Base-by-base conservation (phyloP, 2,113 vertebrate species). In the Stomatorhinus ivindoensis region DNA sequence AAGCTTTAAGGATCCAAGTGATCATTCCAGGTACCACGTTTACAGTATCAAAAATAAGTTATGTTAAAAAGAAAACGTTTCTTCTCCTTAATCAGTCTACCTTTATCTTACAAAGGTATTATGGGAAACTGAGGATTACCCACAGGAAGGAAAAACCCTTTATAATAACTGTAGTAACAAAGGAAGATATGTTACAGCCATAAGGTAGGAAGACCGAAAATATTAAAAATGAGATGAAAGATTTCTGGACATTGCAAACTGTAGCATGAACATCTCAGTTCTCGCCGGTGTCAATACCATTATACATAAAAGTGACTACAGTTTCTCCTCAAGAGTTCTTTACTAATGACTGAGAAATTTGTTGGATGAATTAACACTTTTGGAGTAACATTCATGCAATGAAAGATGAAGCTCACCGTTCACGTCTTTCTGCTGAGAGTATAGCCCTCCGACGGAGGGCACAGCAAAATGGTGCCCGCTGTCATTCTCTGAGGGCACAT, bases 381-480 rank as follows among this genome's bases (percentile, higher is more conserved):
- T 69, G 61, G 24, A 13, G 83, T n/a, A 48, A 4, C 9, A 4
- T 86, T 50, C 21, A n/a, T 27, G 35, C 15, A 82, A 17, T 47
- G 46, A 47, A 21, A 3, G 35, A 15, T 6, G 2, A 24, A 21
- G 53, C 93, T 82, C 94, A 99, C 98, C 97, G 4, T 95, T 97
- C 91, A 95, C 92, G 87, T 99, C 97, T 73, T 96, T 98, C 1
- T 96, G 95, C 17, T 97, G 97, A 87, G 98, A 94, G 92, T 98
- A 99, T 93, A 97, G 98, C 1, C 97, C 97, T 1, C 96, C 96
- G 19, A 97, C 51, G 0, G 98, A 97, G 1, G 97, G 96, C 0
- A 96, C 89, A 91, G 97, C 91, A 31, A 97, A 99, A 92, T 98
- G 97, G 93, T 99, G 97, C 91, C 97, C 97, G 93, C 97, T 98